These are phyloP conservation scores for Spongia lamella DNA, from an alignment of 37 sponge, comb jelly and placozoan genomes.

Conservation along the genomic window DNA sequence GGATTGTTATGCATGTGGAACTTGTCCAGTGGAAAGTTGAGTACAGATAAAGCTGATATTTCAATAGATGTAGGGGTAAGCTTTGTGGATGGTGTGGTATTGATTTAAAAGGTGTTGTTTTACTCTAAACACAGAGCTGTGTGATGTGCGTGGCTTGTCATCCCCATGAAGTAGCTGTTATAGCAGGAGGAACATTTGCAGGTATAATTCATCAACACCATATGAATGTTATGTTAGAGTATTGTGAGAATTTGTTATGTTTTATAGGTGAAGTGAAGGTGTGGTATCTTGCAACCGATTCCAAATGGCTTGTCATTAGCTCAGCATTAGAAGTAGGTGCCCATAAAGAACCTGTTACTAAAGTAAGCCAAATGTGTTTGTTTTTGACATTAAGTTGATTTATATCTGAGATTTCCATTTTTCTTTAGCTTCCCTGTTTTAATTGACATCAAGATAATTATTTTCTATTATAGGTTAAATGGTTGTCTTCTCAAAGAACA, in stretches of 20 bases:
- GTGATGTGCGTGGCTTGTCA: slow-evolving; percentile 78
- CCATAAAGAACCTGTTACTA: slow-evolving; percentile 81
- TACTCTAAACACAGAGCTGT: too few relatives aligned
- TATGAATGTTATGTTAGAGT: neutral
- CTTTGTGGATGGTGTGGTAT: too few relatives aligned
- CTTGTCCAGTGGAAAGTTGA: slow-evolving; percentile 58
- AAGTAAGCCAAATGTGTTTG: slow-evolving; percentile 28
- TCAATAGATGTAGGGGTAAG: slow-evolving; percentile 73
- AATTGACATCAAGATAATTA: neutral
- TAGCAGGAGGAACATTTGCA: slow-evolving; percentile 84
- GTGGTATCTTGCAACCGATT: slow-evolving; percentile 63
- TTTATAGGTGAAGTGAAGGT: slow-evolving; percentile 67
- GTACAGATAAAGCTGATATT: slow-evolving; percentile 67
- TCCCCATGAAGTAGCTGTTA: slow-evolving; percentile 62
- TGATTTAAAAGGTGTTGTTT: too few relatives aligned
- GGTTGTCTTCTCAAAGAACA: too few relatives aligned
- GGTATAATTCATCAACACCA: slow-evolving; percentile 19
- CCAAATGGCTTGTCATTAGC: slow-evolving; percentile 58
- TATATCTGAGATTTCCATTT: neutral
- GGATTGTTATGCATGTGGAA: slow-evolving; percentile 84
- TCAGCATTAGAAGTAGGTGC: slow-evolving; percentile 62
- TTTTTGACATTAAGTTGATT: neutral
- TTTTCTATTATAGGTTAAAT: too few relatives aligned
- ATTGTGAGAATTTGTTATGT: neutral
- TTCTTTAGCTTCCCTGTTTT: neutral